These are phyloP conservation scores for Phymorhynchus buccinoides DNA, from an alignment of 1,140 invertebrate genomes.

Conservation along the genomic window DNA sequence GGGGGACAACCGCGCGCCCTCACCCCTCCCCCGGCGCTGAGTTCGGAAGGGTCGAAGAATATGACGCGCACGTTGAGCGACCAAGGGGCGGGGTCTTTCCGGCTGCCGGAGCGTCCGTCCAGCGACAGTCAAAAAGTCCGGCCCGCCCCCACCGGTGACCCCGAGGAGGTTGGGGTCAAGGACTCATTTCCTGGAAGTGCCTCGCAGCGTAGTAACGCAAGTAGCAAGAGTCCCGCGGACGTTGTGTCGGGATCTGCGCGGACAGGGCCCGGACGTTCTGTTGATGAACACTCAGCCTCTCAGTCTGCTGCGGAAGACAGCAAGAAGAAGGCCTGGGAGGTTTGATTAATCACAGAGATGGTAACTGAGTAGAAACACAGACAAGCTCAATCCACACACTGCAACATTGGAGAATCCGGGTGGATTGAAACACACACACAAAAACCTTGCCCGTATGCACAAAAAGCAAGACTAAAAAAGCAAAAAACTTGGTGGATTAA, in stretches of 20 bases:
- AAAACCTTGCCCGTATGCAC: too few species aligned
- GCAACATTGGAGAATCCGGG: too few species aligned
- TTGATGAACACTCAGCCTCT: neutral
- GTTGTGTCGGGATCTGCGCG: neutral
- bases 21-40: neutral
- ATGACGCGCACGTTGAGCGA: constrained; percentile 17
- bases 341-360: neutral
- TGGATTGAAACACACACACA: too few species aligned
- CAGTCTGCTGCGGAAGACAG: neutral
- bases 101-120: neutral
- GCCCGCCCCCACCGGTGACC: neutral
- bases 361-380: too few species aligned
- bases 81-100: neutral
- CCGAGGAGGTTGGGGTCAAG: neutral
- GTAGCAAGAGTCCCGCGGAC: neutral
- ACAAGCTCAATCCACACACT: neutral
- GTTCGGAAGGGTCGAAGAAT: neutral
- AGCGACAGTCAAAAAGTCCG: constrained; percentile 20
- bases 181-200: neutral
- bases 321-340: constrained; percentile 30
- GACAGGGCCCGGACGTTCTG: neutral
- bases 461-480: too few species aligned
- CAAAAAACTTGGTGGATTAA: neutral
- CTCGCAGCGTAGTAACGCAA: neutral
- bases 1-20: neutral